A percentile compares a stretch with the other conserved stretches of the same genome.
Conservation (phyloP, 2,113 vertebrate species). For the Calonectris borealis region DNA sequence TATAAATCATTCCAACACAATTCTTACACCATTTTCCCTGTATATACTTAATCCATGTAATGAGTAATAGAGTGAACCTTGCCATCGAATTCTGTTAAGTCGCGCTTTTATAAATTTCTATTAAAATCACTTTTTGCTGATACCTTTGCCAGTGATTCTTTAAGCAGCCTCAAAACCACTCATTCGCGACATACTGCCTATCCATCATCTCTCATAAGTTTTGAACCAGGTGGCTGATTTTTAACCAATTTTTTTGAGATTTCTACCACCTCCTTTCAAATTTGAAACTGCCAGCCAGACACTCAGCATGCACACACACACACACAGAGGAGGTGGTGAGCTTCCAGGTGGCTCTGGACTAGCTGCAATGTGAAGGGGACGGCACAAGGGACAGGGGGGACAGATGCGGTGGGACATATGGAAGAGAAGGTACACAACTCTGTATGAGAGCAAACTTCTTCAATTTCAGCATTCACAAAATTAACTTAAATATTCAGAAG, state of each 20-base stretch:
- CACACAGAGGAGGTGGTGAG: not conserved
- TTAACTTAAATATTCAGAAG: not conserved
- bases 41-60: too few species aligned
- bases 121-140: too few species aligned
- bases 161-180: too few species aligned
- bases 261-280: not conserved
- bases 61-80: too few species aligned
- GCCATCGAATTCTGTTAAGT: too few species aligned
- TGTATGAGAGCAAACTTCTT: not conserved
- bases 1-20: too few species aligned
- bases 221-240: not conserved
- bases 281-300: not conserved
- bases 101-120: too few species aligned
- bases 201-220: not conserved
- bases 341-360: not conserved
- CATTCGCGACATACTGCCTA: not conserved
- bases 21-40: too few species aligned
- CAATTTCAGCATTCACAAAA: not conserved
- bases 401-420: accelerated
- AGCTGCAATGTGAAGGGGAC: not conserved
- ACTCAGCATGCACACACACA: not conserved
- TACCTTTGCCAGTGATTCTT: too few species aligned
- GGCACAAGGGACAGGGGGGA: accelerated
- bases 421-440: not conserved
- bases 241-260: not conserved